Percentiles rank a stretch among this genome's conserved stretches.
These are phyloP conservation scores for Fopius arisanus DNA, from an alignment of 1,140 invertebrate genomes.

Conservation along the genomic window DNA sequence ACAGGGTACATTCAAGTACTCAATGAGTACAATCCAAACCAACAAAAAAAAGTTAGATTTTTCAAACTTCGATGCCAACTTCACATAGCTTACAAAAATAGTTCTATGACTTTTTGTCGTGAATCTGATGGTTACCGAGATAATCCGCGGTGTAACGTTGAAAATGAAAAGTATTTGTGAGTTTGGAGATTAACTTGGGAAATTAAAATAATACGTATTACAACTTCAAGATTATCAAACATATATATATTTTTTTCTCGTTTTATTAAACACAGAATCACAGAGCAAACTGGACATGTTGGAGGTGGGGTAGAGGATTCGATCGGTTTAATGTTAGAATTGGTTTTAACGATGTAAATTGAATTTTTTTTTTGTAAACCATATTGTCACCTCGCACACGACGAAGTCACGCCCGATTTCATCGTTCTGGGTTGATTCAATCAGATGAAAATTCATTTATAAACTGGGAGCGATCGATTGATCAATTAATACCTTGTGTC, in stretches of 20 bases:
- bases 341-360: constrained; percentile 32
- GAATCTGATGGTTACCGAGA: too few species aligned
- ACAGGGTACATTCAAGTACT: too few species aligned
- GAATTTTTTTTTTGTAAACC: not conserved
- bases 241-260: constrained; percentile 38
- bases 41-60: too few species aligned
- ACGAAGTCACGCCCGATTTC: constrained; percentile 33
- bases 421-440: not conserved
- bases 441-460: not conserved
- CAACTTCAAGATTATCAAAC: constrained; percentile 34
- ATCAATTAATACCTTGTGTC: not conserved
- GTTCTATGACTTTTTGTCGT: too few species aligned
- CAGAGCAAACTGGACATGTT: constrained; percentile 58
- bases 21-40: too few species aligned
- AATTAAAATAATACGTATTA: constrained; percentile 14
- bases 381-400: constrained; percentile 28
- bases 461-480: not conserved
- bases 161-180: too few species aligned
- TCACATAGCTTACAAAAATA: too few species aligned
- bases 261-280: constrained; percentile 62
- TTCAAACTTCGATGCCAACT: too few species aligned
- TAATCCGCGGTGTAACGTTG: too few species aligned
- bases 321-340: constrained; percentile 41
- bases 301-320: constrained; percentile 33
- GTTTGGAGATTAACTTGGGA: too few species aligned